These are phyloP conservation scores for Ailurus styani DNA, from an alignment of 2,113 vertebrate species.

Conservation along the genomic window DNA sequence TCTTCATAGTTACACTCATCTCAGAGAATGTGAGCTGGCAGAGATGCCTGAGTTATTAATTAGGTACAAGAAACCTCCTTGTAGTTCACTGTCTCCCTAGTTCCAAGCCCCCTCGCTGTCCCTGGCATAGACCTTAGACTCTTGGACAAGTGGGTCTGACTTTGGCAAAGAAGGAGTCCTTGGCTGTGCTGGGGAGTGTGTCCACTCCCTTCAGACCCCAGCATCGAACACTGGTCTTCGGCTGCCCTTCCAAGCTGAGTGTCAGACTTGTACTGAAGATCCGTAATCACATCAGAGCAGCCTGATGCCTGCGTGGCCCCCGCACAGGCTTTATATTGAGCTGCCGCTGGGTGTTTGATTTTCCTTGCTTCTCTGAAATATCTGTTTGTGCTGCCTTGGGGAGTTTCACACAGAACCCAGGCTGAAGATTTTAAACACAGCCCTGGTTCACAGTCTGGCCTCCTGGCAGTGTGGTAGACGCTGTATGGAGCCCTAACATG, in stretches of 20 bases:
- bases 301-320: neutral
- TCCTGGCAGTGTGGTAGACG: neutral
- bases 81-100: neutral
- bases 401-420: constrained; percentile 38
- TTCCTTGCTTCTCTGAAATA: constrained; percentile 33
- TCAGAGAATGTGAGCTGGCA: neutral
- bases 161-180: constrained; percentile 14
- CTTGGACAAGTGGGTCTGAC: neutral
- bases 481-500: constrained; percentile 29
- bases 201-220: neutral
- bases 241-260: neutral
- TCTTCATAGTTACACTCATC: neutral
- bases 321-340: neutral
- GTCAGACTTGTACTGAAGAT: neutral
- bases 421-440: constrained; percentile 33
- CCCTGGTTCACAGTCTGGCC: neutral
- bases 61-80: neutral
- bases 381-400: constrained; percentile 60
- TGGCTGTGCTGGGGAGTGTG: neutral
- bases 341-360: constrained; percentile 35
- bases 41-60: neutral
- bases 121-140: neutral
- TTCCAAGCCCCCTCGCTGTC: neutral
- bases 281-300: neutral
- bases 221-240: neutral